Base-by-base conservation (phyloP, 2,113 vertebrate genomes). In the Tragulus kanchil region DNA sequence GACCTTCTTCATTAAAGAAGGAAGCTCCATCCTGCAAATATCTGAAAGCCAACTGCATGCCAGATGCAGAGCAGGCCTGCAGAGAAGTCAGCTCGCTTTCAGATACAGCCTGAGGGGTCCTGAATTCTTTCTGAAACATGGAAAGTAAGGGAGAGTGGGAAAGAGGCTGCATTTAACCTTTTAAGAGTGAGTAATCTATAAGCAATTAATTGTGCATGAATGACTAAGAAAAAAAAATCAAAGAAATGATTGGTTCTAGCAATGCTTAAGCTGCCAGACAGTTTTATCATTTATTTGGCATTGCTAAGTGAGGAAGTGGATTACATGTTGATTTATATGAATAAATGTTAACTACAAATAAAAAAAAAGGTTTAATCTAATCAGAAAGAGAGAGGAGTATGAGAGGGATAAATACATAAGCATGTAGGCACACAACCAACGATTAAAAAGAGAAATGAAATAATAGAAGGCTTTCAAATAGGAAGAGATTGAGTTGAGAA, bases 281-380 rank as follows among this genome's bases (percentile, higher is more conserved):
- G 59, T 79, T 91, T 91, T 93, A 94, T 91, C 48, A 95, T 89
- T 96, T 90, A 96, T 75, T 97, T 95, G 91, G 58, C 83, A 84
- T 94, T 79, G 25, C 28, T 65, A 89, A 91, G 23, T 86, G 36
- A 87, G 10, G n/a, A 77, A 62, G 31, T 23, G 14, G 79, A 65
- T 56, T 71, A 36, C 3, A 1, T 89, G 45, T 84, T 97, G 91
- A 85, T 96, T 95, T 90, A 69, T 83, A 59, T 86, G 50, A 87
- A 73, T 93, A 79, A 95, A 62, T 21, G 59, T 90, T 83, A 89
- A 89, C 56, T 85, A 31, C 11, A 91, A 81, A 54, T 1, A 36
- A 36, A 36, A 36, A 36, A 36, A 36, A 36, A 36, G 36, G 36
- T 36, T 36, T 36, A 36, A 36, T 36, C 56, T 26, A 13, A 45